Evolutionary conservation across 2,797 vertebrate genomes (phyloP).

Genomic region (Enteromius paludinosus): DNA sequence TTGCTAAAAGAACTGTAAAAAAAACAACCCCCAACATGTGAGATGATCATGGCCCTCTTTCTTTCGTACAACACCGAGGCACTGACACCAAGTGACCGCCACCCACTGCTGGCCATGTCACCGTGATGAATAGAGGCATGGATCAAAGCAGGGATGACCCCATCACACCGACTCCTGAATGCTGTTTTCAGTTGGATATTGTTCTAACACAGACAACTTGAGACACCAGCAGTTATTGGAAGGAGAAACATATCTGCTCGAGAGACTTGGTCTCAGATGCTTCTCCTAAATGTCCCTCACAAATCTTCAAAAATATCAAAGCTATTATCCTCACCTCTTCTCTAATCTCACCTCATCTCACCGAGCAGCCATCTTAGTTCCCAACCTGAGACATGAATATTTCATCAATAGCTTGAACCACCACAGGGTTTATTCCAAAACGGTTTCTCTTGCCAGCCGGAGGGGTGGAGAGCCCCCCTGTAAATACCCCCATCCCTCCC

Average conservation of each 20-base stretch:
- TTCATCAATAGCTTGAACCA: slow-evolving; percentile 74
- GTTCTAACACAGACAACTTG: not conserved
- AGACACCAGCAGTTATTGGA: not conserved
- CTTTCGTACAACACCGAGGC: not conserved
- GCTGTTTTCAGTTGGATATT: slow-evolving; percentile 10
- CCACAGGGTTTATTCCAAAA: slow-evolving; percentile 69
- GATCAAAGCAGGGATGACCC: slow-evolving; percentile 70
- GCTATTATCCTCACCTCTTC: slow-evolving; percentile 5
- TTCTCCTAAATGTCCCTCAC: not conserved
- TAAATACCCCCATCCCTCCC: slow-evolving; percentile 53
- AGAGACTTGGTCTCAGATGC: slow-evolving; percentile 62
- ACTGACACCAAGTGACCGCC: slow-evolving; percentile 39
- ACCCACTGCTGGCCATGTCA: slow-evolving; percentile 56
- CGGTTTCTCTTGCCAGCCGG: slow-evolving; percentile 58
- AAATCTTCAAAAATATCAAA: not conserved
- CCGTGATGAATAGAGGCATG: slow-evolving; percentile 59
- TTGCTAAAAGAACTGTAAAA: slow-evolving; percentile 11
- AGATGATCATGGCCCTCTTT: slow-evolving; percentile 19
- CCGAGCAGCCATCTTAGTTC: slow-evolving; percentile 67
- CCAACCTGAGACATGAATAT: slow-evolving; percentile 73
- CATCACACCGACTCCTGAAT: slow-evolving; percentile 54
- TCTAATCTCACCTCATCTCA: slow-evolving; percentile 13
- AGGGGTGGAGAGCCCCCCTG: slow-evolving; percentile 27
- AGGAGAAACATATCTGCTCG: slow-evolving; percentile 48
- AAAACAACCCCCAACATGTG: not conserved